Evolutionary conservation across 1,140 invertebrate species (phyloP), one percentile per base, ranked within the genome.

Genomic region (Heterodera carotae): DNA sequence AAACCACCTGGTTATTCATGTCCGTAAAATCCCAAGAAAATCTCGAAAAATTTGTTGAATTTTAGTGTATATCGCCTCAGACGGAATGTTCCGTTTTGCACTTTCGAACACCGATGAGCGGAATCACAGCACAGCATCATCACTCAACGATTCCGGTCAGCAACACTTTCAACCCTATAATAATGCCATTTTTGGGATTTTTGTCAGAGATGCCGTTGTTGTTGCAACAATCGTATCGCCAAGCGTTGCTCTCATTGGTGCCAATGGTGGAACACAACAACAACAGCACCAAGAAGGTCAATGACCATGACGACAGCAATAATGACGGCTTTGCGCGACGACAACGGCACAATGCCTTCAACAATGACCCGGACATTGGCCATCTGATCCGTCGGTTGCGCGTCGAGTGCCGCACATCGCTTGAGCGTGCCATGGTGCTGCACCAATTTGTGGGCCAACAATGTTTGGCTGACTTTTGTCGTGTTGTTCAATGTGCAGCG

Each of bases 51-150:
- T n/a, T 56, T 15, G 43, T 8, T 48, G 8, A 39, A 34, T 3
- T 73, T 73, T 27, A 74, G 67, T 87, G 25, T 81, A 84, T 56
- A 81, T 87, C 15, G 62, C 82, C 1, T 83, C 82, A 8, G 86
- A 88, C 67, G 82, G 83, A 29, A 71, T 76, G 15, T 69, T 85
- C 48, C 80, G 80, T 48, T 83, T 69, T 80, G 76, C 76, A 29
- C 31, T 76, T 56, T 76, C 53, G 0, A 77, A 78, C 64, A 66
- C 36, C 15, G 60, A 43, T 43, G 39, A 76, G 53, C 80, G 68
- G 27, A 53, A 48, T 22, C 34, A 73, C 27, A 75, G 76, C 72
- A 48, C 34, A 8, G 29, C 72, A 27, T 10, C 34, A 2, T 31
- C 73, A 56, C 27, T 75, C 27, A 43, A 12, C 27, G 72, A 75